Evolutionary conservation across 2,113 vertebrate species (phyloP).

Genomic region (Puntigrus tetrazona): DNA sequence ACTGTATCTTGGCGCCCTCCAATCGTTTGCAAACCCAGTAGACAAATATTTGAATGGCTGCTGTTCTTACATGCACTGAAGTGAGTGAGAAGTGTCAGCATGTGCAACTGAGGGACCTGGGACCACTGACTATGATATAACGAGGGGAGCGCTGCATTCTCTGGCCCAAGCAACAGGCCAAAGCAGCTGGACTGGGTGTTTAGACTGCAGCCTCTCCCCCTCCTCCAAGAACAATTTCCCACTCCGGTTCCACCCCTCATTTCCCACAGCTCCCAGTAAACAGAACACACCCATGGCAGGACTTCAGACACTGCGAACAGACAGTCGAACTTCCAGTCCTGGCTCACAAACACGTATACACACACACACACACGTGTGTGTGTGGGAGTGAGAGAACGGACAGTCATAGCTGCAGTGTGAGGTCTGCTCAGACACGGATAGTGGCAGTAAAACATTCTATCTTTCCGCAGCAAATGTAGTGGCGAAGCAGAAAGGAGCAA

Average conservation of each 20-base stretch:
- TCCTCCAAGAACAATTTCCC: constrained; percentile 54
- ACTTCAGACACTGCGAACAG: constrained; percentile 55
- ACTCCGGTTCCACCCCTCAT: constrained; percentile 56
- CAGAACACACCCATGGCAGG: constrained; percentile 62
- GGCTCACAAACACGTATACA: constrained; percentile 17
- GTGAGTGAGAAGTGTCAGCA: constrained; percentile 37
- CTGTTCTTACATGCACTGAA: constrained; percentile 19
- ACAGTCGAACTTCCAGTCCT: constrained; percentile 50
- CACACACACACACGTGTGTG: constrained; percentile 27
- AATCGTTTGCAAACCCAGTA: constrained; percentile 19
- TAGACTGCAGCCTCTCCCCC: constrained; percentile 55
- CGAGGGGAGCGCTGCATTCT: constrained; percentile 39
- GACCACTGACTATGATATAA: constrained; percentile 45
- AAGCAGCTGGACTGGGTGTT: constrained; percentile 60
- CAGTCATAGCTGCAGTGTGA: constrained; percentile 51
- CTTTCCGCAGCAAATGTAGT: constrained; percentile 27
- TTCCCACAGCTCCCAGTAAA: constrained; percentile 61
- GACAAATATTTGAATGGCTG: constrained; percentile 41
- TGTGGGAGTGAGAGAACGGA: constrained; percentile 44
- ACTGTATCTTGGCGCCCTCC: constrained; percentile 15
- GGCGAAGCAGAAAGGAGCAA: background rate
- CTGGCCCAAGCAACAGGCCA: constrained; percentile 41
- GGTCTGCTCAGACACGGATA: constrained; percentile 44
- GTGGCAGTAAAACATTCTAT: constrained; percentile 19
- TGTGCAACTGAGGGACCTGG: constrained; percentile 7